Conservation (phyloP, 1,140 invertebrate genomes). For the Caenorhabditis remanei region DNA sequence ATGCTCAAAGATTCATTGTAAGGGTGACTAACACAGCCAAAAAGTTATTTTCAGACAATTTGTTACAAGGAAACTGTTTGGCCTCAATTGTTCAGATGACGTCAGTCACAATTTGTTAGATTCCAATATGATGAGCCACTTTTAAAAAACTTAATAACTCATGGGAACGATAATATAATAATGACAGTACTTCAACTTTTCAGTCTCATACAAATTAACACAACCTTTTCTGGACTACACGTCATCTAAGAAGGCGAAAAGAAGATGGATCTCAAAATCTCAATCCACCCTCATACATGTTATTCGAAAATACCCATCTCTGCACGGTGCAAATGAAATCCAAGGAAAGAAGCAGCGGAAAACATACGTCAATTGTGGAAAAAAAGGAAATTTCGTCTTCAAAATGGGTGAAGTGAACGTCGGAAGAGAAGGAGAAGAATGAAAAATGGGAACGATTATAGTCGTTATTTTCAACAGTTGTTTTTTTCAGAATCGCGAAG, state of each 20-base stretch:
- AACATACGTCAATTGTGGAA: constrained; percentile 46
- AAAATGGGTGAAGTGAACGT: background rate
- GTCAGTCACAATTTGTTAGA: too few species aligned
- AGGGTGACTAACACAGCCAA: background rate
- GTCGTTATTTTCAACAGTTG: background rate
- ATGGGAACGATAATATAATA: too few species aligned
- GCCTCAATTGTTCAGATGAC: too few species aligned
- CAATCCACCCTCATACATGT: background rate
- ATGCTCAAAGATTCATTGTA: constrained; percentile 49
- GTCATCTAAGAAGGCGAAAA: background rate
- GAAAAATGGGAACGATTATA: constrained; percentile 16
- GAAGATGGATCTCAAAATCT: constrained; percentile 14
- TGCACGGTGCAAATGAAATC: constrained; percentile 49
- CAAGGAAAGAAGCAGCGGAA: constrained; percentile 15
- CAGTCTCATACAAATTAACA: too few species aligned
- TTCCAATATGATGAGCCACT: too few species aligned
- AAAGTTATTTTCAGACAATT: constrained; percentile 6
- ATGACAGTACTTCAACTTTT: too few species aligned
- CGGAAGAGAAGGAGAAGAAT: constrained; percentile 5
- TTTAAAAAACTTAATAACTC: too few species aligned
- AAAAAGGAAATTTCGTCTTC: constrained; percentile 4
- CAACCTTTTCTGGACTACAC: background rate
- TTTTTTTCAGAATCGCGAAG: background rate
- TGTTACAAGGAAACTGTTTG: background rate
- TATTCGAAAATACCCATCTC: constrained; percentile 38